These are phyloP conservation scores for Artibeus jamaicensis DNA, from an alignment of 2,797 vertebrate genomes.

Conservation along the genomic window DNA sequence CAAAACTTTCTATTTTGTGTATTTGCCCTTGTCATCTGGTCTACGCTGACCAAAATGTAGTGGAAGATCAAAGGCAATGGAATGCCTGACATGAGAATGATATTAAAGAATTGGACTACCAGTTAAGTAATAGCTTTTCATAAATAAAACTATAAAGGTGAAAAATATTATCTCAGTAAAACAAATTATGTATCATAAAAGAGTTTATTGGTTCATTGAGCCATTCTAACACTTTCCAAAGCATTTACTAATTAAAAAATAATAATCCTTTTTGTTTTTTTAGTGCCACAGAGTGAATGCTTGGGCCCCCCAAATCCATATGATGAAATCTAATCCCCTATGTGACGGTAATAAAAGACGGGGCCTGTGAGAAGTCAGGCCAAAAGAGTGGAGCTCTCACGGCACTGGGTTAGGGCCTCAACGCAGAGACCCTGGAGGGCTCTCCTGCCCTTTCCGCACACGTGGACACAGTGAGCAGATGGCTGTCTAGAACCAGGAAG, in stretches of 20 bases:
- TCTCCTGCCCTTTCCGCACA: background rate
- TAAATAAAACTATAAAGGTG: background rate
- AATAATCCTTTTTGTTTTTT: background rate
- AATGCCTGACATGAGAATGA: background rate
- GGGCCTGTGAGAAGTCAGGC: background rate
- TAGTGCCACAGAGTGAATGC: background rate
- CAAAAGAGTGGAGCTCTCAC: background rate
- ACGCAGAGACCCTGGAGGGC: background rate
- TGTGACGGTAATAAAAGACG: background rate
- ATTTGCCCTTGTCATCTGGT: background rate
- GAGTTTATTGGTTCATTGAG: background rate
- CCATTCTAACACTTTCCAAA: background rate
- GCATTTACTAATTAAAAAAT: background rate
- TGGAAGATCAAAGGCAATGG: background rate
- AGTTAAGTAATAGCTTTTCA: background rate
- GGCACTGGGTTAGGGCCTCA: background rate
- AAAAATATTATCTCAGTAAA: constrained; percentile 27
- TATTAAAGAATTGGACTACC: background rate
- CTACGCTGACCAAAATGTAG: background rate
- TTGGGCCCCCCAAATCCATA: background rate
- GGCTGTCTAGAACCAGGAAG: background rate
- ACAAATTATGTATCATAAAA: background rate
- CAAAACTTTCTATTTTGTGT: background rate
- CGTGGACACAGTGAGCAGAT: background rate
- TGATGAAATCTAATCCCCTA: background rate